Evolutionary conservation across 2,113 vertebrate genomes (phyloP), one percentile per base, ranked within the genome.

Genomic region (Myiagra hebetior): DNA sequence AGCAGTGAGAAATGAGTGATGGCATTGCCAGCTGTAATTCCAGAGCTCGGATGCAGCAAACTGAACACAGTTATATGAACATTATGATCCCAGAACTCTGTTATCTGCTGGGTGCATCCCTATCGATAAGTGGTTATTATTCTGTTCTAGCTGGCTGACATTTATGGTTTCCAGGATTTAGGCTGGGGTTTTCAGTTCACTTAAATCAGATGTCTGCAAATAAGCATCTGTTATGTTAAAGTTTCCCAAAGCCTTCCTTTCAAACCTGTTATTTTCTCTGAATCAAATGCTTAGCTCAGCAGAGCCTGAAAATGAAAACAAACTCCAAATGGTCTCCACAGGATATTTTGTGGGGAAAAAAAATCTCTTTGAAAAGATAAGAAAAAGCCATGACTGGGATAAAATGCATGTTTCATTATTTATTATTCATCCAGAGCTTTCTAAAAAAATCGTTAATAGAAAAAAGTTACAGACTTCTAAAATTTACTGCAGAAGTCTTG

Each of bases 281-380:
- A 98, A 95, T 97, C 93, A 97, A 95, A 96, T 94, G 87, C 87
- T 95, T 96, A 94, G 75, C 93, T 98, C 95, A 95, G 93, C 88
- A 97, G 91, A 96, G 77, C 81, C 86, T 97, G 78, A 67, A 96
- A 92, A 96, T 81, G 85, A 97, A 97, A 91, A 91, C 80, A 97
- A 95, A 73, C 67, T 89, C 57, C 91, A 93, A 96, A 94, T 69
- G 47, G 68, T 92, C 95, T 97, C 96, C 77, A 33, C 77, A 78
- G 88, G 75, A 91, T 94, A 53, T 92, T 96, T 95, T 55, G 62
- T 27, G 74, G 16, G 1, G 1, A 2, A 31, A 31, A 83, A 87
- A 91, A 82, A 46, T 50, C 13, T 85, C 26, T 94, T 63, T 76
- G 35, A 39, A 88, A 95, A 91, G 27, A 35, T 69, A 91, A 44